Evolutionary conservation across 2,113 vertebrate species (phyloP).

Genomic region (Osmerus eperlanus): DNA sequence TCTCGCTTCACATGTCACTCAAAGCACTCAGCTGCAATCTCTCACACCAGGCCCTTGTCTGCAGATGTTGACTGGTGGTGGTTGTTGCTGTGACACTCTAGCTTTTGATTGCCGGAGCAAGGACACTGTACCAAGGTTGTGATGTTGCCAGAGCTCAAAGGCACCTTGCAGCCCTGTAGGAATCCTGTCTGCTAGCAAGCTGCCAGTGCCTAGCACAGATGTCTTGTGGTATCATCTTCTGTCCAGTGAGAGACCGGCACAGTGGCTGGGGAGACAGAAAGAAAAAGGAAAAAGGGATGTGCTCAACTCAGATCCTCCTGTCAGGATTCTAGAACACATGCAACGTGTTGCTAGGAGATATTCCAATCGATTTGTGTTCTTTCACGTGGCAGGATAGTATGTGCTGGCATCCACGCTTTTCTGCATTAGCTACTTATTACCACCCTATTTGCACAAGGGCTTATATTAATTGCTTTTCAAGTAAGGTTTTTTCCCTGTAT

Average conservation of each 20-base stretch:
- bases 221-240: conserved; percentile 35
- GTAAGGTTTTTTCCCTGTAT: not conserved
- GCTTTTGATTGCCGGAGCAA: conserved; percentile 40
- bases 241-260: conserved; percentile 23
- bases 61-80: conserved; percentile 35
- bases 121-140: conserved; percentile 27
- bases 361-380: not conserved
- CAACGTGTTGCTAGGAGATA: not conserved
- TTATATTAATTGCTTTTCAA: not conserved
- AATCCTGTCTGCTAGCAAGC: conserved; percentile 29
- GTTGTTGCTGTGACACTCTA: conserved; percentile 19
- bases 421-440: no score
- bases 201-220: conserved; percentile 32
- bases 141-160: conserved; percentile 43
- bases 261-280: not conserved
- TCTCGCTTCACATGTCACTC: conserved; percentile 24
- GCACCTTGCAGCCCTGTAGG: conserved; percentile 39
- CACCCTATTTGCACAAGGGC: not conserved
- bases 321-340: not conserved
- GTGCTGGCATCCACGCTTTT: no score
- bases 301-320: not conserved
- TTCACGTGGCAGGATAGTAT: no score
- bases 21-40: conserved; percentile 13
- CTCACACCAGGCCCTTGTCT: not conserved
- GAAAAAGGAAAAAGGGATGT: not conserved